Base-by-base conservation (phyloP, 2,888 invertebrate species). In the Trissoscelio sp. region DNA sequence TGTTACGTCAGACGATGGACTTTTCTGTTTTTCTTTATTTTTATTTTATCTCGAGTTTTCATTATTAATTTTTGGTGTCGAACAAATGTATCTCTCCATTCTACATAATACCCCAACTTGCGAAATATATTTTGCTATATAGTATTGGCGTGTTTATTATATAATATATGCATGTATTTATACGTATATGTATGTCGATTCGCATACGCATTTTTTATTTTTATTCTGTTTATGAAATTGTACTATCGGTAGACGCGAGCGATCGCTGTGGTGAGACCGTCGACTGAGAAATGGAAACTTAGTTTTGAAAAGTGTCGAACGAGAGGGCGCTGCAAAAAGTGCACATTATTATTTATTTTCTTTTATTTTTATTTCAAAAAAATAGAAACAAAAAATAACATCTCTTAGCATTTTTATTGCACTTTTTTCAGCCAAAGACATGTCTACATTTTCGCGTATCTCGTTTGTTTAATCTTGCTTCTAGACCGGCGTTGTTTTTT, bases 171-270 rank as follows among this genome's bases (percentile, higher is more conserved):
- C 46, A 31, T 44, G 24, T 51, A 51, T 20, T 44, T 73, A 42
- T 73, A 51, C 28, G 34, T 60, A 51, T 70, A 72, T 72, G 42
- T 72, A 77, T 60, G 44, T 53, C 66, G 37, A n/a, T 14, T 51
- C 20, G 48, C 67, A 51, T 46, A 31, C 60, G 37, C 4, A 28
- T 72, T 72, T 57, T 28, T 28, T 28, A 28, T 28, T 28, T 28
- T 28, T 28, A 22, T 67, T 78, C 60, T 77, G 46, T 77, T 77
- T 77, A 81, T 62, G 77, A 81, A 81, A 77, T 81, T 81, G 81
- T 81, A 81, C 81, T 81, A 81, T 81, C 69, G 81, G 81, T 78
- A 74, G 62, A 60, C 81, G 73, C 77, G 72, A 81, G 70, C 72
- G 31, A 75, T 77, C 81, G 72, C 58, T 58, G 24, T 72, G 39